Conservation (phyloP, 2,888 invertebrate genomes). For the Octonoba sinensis region DNA sequence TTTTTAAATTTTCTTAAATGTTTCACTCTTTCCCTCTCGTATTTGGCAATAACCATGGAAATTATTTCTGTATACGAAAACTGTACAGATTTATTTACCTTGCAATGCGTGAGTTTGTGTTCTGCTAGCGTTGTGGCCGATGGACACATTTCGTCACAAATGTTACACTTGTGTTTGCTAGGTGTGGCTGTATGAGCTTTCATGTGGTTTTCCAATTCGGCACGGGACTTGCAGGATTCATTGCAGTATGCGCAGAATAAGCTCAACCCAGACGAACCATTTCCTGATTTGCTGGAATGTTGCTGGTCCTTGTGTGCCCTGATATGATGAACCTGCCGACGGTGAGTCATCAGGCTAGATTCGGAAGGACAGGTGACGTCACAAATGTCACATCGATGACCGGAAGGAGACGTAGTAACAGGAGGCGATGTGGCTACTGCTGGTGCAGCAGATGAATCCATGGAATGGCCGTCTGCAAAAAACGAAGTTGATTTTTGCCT, state of each 20-base stretch:
- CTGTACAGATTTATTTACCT: constrained; percentile 74
- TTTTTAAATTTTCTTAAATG: too few relatives aligned
- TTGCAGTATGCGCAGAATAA: constrained; percentile 92
- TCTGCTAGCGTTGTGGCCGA: constrained; percentile 88
- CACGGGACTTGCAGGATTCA: constrained; percentile 87
- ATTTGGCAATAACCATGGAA: too few relatives aligned
- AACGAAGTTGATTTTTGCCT: constrained; percentile 11
- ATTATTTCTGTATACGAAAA: too few relatives aligned
- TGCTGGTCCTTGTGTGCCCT: constrained; percentile 66
- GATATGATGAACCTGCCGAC: constrained; percentile 77
- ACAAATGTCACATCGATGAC: constrained; percentile 80
- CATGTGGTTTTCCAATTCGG: constrained; percentile 91
- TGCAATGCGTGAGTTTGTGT: constrained; percentile 93
- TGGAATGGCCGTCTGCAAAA: background rate
- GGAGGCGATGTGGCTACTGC: constrained; percentile 40
- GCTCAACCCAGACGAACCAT: constrained; percentile 69
- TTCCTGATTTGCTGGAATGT: constrained; percentile 22
- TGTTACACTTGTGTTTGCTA: constrained; percentile 89
- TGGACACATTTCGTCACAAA: constrained; percentile 91
- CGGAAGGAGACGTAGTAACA: constrained; percentile 41
- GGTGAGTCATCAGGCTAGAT: constrained; percentile 78
- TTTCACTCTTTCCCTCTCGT: too few relatives aligned
- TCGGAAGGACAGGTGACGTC: constrained; percentile 80
- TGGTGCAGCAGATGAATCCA: background rate
- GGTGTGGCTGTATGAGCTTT: constrained; percentile 77